These are phyloP conservation scores for Triplophysa bombifrons DNA, from an alignment of 2,797 vertebrate genomes.

Conservation along the genomic window DNA sequence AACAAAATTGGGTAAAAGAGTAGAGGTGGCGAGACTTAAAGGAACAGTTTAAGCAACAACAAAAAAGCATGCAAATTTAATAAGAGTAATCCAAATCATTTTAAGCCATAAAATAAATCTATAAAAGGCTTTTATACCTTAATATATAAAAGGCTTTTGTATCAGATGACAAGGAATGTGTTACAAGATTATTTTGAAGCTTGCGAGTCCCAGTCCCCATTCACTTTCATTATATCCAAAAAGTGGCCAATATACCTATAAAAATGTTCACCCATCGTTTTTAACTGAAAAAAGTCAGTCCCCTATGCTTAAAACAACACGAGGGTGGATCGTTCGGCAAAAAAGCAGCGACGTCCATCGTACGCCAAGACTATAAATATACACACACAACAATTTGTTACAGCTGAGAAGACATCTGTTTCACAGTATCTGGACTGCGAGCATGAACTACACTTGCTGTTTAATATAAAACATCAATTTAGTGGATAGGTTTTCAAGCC, in stretches of 20 bases:
- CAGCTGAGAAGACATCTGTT: slow-evolving; percentile 89
- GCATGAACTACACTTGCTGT: slow-evolving; percentile 87
- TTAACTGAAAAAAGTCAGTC: background rate
- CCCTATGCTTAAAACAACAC: background rate
- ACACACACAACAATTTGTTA: slow-evolving; percentile 84
- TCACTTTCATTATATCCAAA: background rate
- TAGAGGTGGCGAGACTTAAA: background rate
- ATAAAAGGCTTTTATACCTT: background rate
- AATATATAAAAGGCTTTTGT: background rate
- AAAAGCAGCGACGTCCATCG: slow-evolving; percentile 5
- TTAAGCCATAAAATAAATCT: background rate
- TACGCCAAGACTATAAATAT: slow-evolving; percentile 45
- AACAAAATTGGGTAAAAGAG: slow-evolving; percentile 27
- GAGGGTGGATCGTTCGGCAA: background rate
- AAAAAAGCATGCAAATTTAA: background rate
- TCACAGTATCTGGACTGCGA: slow-evolving; percentile 86
- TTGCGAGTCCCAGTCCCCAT: background rate
- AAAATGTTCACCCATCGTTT: background rate
- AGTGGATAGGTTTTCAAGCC: slow-evolving; percentile 88
- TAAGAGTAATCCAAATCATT: background rate
- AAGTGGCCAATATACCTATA: background rate
- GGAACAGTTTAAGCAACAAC: background rate
- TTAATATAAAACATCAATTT: slow-evolving; percentile 92
- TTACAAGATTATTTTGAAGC: background rate
- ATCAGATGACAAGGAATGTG: background rate